A percentile compares a stretch with the other conserved stretches of the same genome.
phyloP scores from a whole-genome alignment of 2,797 vertebrate genomes.

The Acipenser oxyrinchus region DNA sequence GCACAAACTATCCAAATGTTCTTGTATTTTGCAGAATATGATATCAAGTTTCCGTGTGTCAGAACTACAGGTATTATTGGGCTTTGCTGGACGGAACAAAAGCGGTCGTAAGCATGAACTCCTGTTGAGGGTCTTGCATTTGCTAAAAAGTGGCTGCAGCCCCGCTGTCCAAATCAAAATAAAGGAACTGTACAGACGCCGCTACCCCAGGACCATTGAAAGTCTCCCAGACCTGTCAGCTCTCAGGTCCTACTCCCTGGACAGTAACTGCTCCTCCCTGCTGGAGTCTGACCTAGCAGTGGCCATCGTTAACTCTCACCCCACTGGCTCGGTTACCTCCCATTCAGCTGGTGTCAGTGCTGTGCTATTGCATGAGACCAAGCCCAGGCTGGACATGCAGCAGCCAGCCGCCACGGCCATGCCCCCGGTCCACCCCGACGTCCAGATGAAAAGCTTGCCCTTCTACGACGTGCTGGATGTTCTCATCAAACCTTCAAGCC shows the following conservation, averaged over 20 bases:
- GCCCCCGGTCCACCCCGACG: constrained; percentile 93
- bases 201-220: constrained; percentile 65
- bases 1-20: background rate
- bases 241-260: constrained; percentile 53
- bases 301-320: constrained; percentile 50
- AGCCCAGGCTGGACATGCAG: constrained; percentile 83
- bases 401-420: constrained; percentile 67
- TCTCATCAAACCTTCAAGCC: constrained; percentile 91
- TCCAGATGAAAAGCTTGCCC: constrained; percentile 85
- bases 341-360: constrained; percentile 55
- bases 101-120: constrained; percentile 79
- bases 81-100: constrained; percentile 78
- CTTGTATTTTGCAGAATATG: constrained; percentile 63
- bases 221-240: constrained; percentile 55
- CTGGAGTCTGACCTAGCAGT: constrained; percentile 55
- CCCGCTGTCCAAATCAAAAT: constrained; percentile 75
- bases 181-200: constrained; percentile 65
- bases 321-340: constrained; percentile 50
- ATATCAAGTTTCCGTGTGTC: constrained; percentile 78
- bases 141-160: constrained; percentile 74
- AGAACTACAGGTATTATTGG: constrained; percentile 77
- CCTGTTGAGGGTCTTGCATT: constrained; percentile 71
- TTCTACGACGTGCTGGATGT: constrained; percentile 94
- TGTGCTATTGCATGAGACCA: constrained; percentile 58
- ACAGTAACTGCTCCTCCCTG: constrained; percentile 43